Base-by-base conservation (phyloP, 2,888 invertebrate genomes). In the Hylaea fasciaria region DNA sequence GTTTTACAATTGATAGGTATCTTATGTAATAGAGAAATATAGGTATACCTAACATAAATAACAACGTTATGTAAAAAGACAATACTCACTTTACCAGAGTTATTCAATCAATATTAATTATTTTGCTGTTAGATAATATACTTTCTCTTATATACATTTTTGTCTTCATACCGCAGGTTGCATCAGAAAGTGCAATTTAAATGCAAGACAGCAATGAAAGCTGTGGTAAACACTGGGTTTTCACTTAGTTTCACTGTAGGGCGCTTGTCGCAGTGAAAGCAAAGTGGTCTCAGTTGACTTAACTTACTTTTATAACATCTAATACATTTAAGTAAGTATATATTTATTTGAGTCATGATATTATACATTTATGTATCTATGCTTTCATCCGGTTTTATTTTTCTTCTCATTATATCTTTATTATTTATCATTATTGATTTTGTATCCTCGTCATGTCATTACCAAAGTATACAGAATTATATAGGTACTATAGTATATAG, bases 201-300 rank as follows among this genome's bases (percentile, higher is more conserved):
- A 62, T 62, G 62, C 57, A 62, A 29, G 41, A 45, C 48, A 44
- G 55, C 49, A 55, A 61, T 55, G 64, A 63, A 66, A 69, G 66
- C 44, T 62, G 62, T 51, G 48, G 55, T 37, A 55, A 55, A 59
- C 57, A 61, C 52, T 63, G 55, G 49, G 46, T 66, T 69, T 68
- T 69, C 68, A 63, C 68, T 66, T 63, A 65, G 68, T 69, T 69
- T 66, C 68, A 65, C 68, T 63, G 58, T 61, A 65, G 66, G 66
- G 64, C 61, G 57, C 51, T 63, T 64, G 58, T 54, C 54, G 57
- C 40, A 52, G 66, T 63, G 66, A 69, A 69, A 66, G 68, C 64
- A 45, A 44, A 60, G 58, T 65, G 54, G 61, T 63, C 53, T 55
- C 60, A 64, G 59, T 64, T 37, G 32, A 64, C 59, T 66, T 57